These are phyloP conservation scores for Macquaria ambigua DNA, from an alignment of 2,113 vertebrate species.

Conservation along the genomic window DNA sequence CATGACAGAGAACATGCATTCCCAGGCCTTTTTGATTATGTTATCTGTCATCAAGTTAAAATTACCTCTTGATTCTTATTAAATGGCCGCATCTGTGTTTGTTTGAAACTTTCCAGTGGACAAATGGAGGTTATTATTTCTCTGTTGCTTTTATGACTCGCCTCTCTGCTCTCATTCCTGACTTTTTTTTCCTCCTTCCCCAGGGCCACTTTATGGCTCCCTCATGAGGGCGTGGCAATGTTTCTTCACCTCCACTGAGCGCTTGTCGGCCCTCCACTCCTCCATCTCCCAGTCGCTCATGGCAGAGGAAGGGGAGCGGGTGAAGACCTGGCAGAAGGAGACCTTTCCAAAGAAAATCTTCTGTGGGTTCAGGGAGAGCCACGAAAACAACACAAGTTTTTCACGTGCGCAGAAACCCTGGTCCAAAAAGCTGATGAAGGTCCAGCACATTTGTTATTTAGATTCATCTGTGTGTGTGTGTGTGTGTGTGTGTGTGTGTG, in stretches of 20 bases:
- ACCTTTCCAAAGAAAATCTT: slow-evolving; percentile 87
- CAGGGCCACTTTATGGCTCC: slow-evolving; percentile 88
- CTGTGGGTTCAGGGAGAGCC: slow-evolving; percentile 87
- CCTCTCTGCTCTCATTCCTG: slow-evolving; percentile 11
- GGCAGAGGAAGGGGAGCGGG: slow-evolving; percentile 81
- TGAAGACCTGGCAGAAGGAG: slow-evolving; percentile 88
- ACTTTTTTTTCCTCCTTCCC: slow-evolving; percentile 23
- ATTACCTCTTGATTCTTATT: slow-evolving; percentile 13
- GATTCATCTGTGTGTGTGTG: not conserved
- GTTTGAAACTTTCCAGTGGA: slow-evolving; percentile 39
- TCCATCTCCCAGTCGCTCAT: slow-evolving; percentile 85
- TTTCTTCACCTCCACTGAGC: slow-evolving; percentile 88
- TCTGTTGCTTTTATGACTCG: slow-evolving; percentile 65
- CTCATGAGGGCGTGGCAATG: slow-evolving; percentile 88
- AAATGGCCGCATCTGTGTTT: slow-evolving; percentile 42
- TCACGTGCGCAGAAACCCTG: slow-evolving; percentile 88
- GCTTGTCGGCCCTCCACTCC: slow-evolving; percentile 84
- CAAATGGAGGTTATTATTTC: slow-evolving; percentile 54
- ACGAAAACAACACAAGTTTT: slow-evolving; percentile 83
- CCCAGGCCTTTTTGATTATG: slow-evolving; percentile 28
- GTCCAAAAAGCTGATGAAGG: slow-evolving; percentile 88
- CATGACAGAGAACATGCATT: not conserved
- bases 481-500: not conserved
- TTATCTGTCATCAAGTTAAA: slow-evolving; percentile 31
- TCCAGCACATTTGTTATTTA: slow-evolving; percentile 39